Percentiles rank a stretch among this genome's conserved stretches.
Evolutionary conservation across 2,113 vertebrate species (phyloP).

Genomic region (Bos javanicus): DNA sequence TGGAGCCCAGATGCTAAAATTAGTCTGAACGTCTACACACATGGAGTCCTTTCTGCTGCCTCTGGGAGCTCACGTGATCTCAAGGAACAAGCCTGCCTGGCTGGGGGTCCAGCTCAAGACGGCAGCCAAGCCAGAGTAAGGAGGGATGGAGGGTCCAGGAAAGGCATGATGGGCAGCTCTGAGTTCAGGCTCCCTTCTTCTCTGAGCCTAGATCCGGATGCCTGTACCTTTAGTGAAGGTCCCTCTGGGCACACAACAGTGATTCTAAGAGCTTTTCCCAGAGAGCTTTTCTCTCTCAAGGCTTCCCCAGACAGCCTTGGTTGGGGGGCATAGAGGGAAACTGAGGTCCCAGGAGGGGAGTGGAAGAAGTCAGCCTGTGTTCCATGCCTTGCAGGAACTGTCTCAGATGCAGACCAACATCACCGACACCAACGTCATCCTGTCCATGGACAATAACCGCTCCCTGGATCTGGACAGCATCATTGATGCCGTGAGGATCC

Average conservation of each 20-base stretch:
- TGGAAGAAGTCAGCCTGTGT: not conserved
- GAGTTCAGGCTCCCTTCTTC: not conserved
- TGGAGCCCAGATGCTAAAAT: not conserved
- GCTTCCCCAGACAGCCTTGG: not conserved
- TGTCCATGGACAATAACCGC: slow-evolving; percentile 94
- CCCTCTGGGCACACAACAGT: not conserved
- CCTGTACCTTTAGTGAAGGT: not conserved
- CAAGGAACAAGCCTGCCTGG: not conserved
- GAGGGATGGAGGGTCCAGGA: not conserved
- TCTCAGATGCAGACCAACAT: slow-evolving; percentile 87
- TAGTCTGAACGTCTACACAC: not conserved
- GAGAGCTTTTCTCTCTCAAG: not conserved
- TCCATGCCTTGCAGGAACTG: slow-evolving; percentile 82
- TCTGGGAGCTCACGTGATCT: not conserved
- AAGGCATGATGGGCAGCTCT: not conserved
- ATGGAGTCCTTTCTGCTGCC: not conserved
- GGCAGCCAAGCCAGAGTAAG: not conserved
- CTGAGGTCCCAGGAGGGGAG: not conserved
- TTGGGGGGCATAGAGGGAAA: not conserved
- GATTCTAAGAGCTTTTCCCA: not conserved
- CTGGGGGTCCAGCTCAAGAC: not conserved
- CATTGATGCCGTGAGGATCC: slow-evolving; percentile 86
- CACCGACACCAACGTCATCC: slow-evolving; percentile 89
- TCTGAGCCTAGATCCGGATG: not conserved
- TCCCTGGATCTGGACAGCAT: slow-evolving; percentile 89